These are phyloP conservation scores for Agriopis marginaria DNA, from an alignment of 2,888 invertebrate genomes.

Conservation along the genomic window DNA sequence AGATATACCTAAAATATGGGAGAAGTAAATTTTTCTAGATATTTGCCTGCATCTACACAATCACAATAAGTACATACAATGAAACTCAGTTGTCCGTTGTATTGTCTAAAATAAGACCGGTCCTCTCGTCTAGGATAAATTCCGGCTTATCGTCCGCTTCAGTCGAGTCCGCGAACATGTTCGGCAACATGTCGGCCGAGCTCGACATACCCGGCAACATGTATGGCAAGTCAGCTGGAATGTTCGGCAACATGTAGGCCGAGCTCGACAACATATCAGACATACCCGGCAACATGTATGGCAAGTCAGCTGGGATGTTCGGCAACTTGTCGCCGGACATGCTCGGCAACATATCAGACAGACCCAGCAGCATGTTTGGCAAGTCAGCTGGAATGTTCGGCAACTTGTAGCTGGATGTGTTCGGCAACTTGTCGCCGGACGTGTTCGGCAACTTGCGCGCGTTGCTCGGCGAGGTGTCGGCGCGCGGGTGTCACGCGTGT, in stretches of 20 bases:
- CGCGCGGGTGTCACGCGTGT: conserved; percentile 29
- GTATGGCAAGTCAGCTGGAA: no score
- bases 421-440: neutral
- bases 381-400: no score
- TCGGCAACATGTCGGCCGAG: neutral
- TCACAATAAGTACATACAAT: neutral
- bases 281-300: no score
- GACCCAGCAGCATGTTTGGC: no score
- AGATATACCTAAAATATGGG: no score
- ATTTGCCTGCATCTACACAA: no score
- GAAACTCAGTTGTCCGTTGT: conserved; percentile 9
- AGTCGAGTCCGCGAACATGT: neutral
- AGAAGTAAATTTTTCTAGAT: no score
- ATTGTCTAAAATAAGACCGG: conserved; percentile 27
- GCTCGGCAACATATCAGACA: neutral
- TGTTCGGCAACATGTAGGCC: neutral
- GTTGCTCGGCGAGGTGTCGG: conserved; percentile 14
- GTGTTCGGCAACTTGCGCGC: neutral
- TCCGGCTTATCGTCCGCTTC: conserved; percentile 18
- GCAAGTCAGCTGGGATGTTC: no score
- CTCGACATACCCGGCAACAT: no score
- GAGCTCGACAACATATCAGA: neutral
- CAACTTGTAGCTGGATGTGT: neutral
- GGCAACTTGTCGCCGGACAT: neutral
- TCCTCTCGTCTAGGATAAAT: conserved; percentile 26